These are phyloP conservation scores for Cheilinus undulatus DNA, from an alignment of 2,113 vertebrate species.

Conservation along the genomic window DNA sequence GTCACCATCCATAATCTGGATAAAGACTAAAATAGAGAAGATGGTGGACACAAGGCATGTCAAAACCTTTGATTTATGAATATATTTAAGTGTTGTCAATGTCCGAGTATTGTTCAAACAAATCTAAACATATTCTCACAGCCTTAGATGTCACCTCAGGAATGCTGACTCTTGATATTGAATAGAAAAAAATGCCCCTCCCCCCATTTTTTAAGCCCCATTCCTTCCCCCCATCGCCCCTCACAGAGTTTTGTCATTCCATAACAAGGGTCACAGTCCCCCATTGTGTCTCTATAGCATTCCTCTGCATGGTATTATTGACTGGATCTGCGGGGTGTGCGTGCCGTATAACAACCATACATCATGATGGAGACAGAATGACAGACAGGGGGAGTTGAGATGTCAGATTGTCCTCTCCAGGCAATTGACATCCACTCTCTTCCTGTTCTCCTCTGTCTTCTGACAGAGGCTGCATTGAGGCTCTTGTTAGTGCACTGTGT, in stretches of 20 bases:
- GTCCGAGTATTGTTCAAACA: not conserved
- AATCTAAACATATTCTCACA: constrained; percentile 3
- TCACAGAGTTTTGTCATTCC: constrained; percentile 67
- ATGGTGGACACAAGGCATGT: too few species aligned
- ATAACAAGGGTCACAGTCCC: constrained; percentile 70
- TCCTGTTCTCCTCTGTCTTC: constrained; percentile 61
- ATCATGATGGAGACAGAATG: constrained; percentile 72
- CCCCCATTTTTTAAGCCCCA: not conserved
- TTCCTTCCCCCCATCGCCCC: constrained; percentile 16
- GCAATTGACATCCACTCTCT: constrained; percentile 64
- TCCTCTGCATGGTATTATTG: constrained; percentile 64
- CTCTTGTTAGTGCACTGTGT: constrained; percentile 15
- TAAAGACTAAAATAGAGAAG: too few species aligned
- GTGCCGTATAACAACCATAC: constrained; percentile 76
- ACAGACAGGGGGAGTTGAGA: constrained; percentile 74
- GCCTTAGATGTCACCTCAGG: not conserved
- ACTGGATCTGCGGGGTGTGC: constrained; percentile 68
- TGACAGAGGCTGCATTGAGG: constrained; percentile 45
- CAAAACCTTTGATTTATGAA: too few species aligned
- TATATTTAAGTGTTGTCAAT: too few species aligned
- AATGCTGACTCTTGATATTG: constrained; percentile 48
- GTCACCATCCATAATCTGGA: too few species aligned
- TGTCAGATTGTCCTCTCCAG: constrained; percentile 68
- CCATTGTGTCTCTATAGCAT: constrained; percentile 60
- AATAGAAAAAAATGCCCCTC: constrained; percentile 12